A percentile compares a stretch with the other conserved stretches of the same genome.
These are phyloP conservation scores for Drosophila funebris DNA, from an alignment of 1,140 invertebrate genomes.

Conservation along the genomic window DNA sequence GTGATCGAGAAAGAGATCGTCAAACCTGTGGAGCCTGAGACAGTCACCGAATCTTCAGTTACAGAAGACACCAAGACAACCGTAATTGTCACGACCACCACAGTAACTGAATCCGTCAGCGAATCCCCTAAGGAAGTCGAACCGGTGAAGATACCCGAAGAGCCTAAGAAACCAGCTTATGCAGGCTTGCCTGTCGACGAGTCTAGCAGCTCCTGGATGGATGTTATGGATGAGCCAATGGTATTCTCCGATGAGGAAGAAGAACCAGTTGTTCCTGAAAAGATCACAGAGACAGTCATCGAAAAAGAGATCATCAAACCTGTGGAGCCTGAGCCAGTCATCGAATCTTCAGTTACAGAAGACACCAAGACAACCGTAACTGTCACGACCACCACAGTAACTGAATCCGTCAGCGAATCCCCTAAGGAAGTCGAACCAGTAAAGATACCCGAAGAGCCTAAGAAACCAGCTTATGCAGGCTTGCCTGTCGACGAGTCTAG, in stretches of 20 bases:
- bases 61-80: conserved; percentile 10
- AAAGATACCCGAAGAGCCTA: conserved; percentile 33
- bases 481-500: conserved; percentile 84
- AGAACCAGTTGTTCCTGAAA: conserved; percentile 75
- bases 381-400: conserved; percentile 9
- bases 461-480: conserved; percentile 76
- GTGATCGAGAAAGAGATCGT: not conserved
- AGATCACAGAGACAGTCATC: not conserved
- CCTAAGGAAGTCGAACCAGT: conserved; percentile 20
- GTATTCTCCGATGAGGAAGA: conserved; percentile 1
- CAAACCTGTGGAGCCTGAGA: not conserved
- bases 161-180: conserved; percentile 59
- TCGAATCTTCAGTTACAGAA: not conserved
- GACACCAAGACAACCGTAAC: conserved; percentile 6
- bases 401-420: conserved; percentile 5
- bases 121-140: conserved; percentile 14
- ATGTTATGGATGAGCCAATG: not conserved
- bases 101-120: conserved; percentile 7
- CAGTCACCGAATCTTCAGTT: not conserved
- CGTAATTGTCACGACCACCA: not conserved
- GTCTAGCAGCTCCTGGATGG: conserved; percentile 84
- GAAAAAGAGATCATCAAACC: not conserved
- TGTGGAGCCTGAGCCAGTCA: not conserved
- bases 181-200: conserved; percentile 84
- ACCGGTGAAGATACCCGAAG: conserved; percentile 15